Evolutionary conservation across 2,888 invertebrate species (phyloP), one percentile per base, ranked within the genome.

Genomic region (Hyles lineata): DNA sequence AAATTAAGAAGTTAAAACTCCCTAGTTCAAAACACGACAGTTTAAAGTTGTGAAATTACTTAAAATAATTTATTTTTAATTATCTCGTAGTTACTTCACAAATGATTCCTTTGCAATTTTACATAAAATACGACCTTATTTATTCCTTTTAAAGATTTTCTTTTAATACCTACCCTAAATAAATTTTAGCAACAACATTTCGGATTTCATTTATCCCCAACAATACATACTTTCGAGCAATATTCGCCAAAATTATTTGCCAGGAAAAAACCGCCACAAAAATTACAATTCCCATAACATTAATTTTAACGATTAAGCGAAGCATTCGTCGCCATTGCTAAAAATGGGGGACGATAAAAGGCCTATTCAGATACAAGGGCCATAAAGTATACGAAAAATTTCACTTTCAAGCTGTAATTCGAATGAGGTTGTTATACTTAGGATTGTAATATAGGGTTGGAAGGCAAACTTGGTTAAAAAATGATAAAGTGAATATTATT

Each of bases 221-320:
- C 55, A 62, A 62, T 29, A 61, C n/a, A 21, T 9, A 21, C 17
- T 6, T 43, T 55, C 23, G 50, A 23, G 11, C 67, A 67, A 50
- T 72, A 71, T 62, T 19, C 23, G 43, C 52, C 21, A 21, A 67
- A 67, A 67, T 67, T 67, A 67, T 67, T 50, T 23, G 43, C 23
- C 21, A 50, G 50, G 43, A 50, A 67, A 67, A 50, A 67, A 55
- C 55, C 50, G 67, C 67, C 50, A 63, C 67, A 70, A 71, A 76
- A 79, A 81, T 77, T 76, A 78, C 85, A 80, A 79, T 79, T 79
- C 80, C 82, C 87, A 85, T 90, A 80, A 89, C 92, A 93, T 93
- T 93, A 93, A 92, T 92, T 93, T 92, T 92, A 92, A 93, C 89
- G 92, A 89, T 87, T 87, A 89, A 89, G 86, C 75, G 72, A 76